These are phyloP conservation scores for Tetragonisca angustula DNA, from an alignment of 2,888 invertebrate species.

Conservation along the genomic window DNA sequence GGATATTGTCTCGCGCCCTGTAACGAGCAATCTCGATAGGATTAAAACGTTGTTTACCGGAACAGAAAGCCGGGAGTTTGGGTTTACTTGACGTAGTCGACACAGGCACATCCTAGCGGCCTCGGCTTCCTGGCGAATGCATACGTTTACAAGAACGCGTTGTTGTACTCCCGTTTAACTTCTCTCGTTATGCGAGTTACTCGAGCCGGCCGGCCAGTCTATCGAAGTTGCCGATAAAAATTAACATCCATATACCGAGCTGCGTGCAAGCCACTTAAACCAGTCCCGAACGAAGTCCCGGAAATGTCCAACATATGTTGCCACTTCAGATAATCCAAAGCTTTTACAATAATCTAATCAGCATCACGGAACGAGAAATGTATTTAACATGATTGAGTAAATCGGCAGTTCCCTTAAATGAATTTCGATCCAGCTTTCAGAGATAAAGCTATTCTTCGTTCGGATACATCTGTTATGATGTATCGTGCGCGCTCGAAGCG, in stretches of 20 bases:
- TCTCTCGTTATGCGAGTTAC: constrained; percentile 34
- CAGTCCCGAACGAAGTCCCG: constrained; percentile 35
- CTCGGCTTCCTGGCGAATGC: constrained; percentile 14
- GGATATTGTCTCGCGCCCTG: constrained; percentile 41
- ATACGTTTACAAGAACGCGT: constrained; percentile 32
- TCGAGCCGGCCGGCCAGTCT: constrained; percentile 17
- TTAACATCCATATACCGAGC: constrained; percentile 30
- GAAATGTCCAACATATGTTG: constrained; percentile 77
- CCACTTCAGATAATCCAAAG: constrained; percentile 80
- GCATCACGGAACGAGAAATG: constrained; percentile 80
- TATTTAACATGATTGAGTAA: constrained; percentile 77
- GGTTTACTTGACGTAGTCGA: constrained; percentile 55
- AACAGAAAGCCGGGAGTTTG: constrained; percentile 57
- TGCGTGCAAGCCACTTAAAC: constrained; percentile 44
- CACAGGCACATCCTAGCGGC: constrained; percentile 24
- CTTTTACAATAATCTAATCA: constrained; percentile 83
- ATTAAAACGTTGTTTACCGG: constrained; percentile 64
- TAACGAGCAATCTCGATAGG: constrained; percentile 64
- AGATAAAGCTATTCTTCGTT: constrained; percentile 24
- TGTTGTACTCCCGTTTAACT: constrained; percentile 15
- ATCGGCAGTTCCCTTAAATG: constrained; percentile 49
- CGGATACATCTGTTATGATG: constrained; percentile 11
- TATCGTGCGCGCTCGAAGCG: neutral
- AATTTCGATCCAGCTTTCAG: constrained; percentile 30
- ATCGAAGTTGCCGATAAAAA: constrained; percentile 55